Conservation (phyloP, 2,888 invertebrate species). For the Pammene fasciana region DNA sequence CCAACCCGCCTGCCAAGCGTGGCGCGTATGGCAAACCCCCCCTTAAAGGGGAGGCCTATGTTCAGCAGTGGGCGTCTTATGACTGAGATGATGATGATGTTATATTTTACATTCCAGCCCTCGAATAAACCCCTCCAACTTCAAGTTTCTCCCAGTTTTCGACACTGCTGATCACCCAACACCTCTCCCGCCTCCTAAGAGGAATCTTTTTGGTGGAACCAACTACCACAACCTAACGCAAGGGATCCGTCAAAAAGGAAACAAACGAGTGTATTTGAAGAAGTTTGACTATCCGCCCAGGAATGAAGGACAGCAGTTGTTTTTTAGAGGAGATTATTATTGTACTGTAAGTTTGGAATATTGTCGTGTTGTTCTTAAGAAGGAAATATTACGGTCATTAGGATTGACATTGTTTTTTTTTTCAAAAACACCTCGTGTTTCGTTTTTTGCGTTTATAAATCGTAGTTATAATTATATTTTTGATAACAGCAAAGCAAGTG, state of each 20-base stretch:
- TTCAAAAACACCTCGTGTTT: no score
- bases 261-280: slow-evolving; percentile 58
- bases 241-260: slow-evolving; percentile 52
- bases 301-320: slow-evolving; percentile 55
- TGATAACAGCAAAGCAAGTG: no score
- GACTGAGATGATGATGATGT: no score
- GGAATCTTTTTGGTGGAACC: slow-evolving; percentile 32
- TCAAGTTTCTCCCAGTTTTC: background rate
- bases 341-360: slow-evolving; percentile 58
- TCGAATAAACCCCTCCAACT: slow-evolving; percentile 34
- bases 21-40: no score
- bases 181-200: slow-evolving; percentile 49
- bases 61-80: no score
- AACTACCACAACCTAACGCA: slow-evolving; percentile 62
- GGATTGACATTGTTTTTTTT: no score
- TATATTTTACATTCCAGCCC: slow-evolving; percentile 46
- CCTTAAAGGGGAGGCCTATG: no score
- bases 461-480: no score
- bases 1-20: no score
- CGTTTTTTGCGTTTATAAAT: no score
- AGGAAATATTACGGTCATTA: no score
- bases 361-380: no score
- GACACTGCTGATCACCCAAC: slow-evolving; percentile 50
- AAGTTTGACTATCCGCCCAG: slow-evolving; percentile 51
- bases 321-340: slow-evolving; percentile 56